Evolutionary conservation across 2,797 vertebrate species (phyloP).

Genomic region (Megalops cyprinoides): DNA sequence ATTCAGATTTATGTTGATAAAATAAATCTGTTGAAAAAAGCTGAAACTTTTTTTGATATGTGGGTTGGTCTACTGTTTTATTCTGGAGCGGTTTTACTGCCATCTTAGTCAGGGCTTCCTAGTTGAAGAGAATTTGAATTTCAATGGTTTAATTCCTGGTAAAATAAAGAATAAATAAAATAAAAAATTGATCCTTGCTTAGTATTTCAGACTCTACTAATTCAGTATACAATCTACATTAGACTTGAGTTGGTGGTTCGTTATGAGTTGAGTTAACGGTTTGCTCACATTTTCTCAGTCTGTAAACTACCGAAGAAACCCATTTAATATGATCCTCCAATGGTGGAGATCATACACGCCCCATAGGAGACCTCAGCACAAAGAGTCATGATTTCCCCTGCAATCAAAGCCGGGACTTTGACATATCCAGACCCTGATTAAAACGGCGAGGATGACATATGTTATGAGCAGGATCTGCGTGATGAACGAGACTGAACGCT

Average conservation of each 20-base stretch:
- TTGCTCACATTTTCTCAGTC: conserved; percentile 45
- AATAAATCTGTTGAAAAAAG: too few species aligned
- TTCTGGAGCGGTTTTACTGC: too few species aligned
- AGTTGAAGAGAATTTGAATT: too few species aligned
- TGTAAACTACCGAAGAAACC: conserved; percentile 40
- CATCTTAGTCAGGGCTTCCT: too few species aligned
- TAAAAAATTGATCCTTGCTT: background rate
- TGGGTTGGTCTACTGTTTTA: too few species aligned
- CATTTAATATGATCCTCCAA: conserved; percentile 25
- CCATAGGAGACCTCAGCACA: conserved; percentile 3
- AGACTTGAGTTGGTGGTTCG: conserved; percentile 20
- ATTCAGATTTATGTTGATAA: too few species aligned
- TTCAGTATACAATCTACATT: conserved; percentile 31
- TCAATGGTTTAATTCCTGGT: too few species aligned
- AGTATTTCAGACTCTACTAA: background rate
- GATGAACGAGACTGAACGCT: conserved; percentile 36
- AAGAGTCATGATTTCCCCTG: conserved; percentile 40
- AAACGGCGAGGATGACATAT: conserved; percentile 42
- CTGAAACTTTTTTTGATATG: too few species aligned
- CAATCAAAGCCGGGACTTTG: conserved; percentile 49
- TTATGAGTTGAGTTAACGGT: too few species aligned
- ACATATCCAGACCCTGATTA: conserved; percentile 51
- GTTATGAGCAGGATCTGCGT: conserved; percentile 27
- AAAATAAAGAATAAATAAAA: background rate
- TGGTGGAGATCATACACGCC: conserved; percentile 22